Conservation (phyloP, 2,113 vertebrate species). For the Thomomys bottae region DNA sequence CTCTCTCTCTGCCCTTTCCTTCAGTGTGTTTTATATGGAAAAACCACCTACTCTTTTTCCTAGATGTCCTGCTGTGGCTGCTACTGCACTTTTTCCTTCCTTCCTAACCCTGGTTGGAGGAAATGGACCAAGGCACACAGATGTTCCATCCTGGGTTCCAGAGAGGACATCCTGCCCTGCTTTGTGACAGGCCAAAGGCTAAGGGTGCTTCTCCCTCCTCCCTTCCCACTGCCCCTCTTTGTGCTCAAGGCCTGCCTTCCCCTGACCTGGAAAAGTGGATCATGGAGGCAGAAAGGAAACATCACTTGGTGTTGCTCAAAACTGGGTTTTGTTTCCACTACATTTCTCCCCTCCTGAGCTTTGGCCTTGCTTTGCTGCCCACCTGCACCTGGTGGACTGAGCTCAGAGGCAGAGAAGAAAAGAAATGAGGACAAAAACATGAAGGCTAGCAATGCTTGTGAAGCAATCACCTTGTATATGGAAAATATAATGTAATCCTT, state of each 20-base stretch:
- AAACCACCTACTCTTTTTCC: not conserved
- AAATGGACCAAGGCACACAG: not conserved
- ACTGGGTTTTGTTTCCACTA: not conserved
- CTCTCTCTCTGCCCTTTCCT: too few species aligned
- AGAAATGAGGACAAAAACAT: too few species aligned
- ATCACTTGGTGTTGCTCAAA: not conserved
- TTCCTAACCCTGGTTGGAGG: not conserved
- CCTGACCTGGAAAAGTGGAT: not conserved
- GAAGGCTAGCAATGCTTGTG: too few species aligned
- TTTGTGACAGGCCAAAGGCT: not conserved
- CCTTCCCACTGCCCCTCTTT: rapidly evolving
- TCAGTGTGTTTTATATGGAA: not conserved
- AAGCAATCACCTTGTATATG: too few species aligned
- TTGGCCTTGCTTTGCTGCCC: not conserved
- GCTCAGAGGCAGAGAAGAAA: conserved; percentile 41
- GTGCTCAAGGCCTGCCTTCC: conserved; percentile 34
- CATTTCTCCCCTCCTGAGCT: not conserved
- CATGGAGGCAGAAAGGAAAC: not conserved
- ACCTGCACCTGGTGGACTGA: not conserved
- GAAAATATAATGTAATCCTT: too few species aligned
- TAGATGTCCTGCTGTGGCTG: not conserved
- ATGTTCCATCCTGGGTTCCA: not conserved
- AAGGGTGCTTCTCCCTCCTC: conserved; percentile 38
- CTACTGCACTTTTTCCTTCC: not conserved
- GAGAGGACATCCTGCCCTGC: not conserved